A percentile compares a stretch with the other conserved stretches of the same genome.
These are phyloP conservation scores for Stenurella melanura DNA, from an alignment of 2,888 invertebrate species.

Conservation along the genomic window DNA sequence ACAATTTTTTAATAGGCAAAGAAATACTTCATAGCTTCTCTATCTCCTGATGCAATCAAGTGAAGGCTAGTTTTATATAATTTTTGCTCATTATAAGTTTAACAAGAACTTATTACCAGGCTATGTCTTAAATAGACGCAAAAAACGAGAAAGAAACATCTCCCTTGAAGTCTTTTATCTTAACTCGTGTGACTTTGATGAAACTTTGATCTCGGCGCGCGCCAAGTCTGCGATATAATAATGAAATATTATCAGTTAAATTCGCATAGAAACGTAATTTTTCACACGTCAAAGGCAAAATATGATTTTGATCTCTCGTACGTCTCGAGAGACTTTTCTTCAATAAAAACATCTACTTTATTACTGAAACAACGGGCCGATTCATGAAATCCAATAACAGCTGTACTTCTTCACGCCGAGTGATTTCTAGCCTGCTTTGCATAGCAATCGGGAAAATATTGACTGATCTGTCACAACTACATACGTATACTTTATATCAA, in stretches of 20 bases:
- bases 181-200: slow-evolving; percentile 9
- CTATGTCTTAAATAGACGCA: not conserved
- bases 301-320: slow-evolving; percentile 70
- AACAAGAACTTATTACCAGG: not conserved
- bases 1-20: too few species aligned
- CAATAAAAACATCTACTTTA: slow-evolving; percentile 71
- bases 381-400: slow-evolving; percentile 71
- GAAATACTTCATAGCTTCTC: too few species aligned
- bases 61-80: too few species aligned
- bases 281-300: slow-evolving; percentile 70
- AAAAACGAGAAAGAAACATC: slow-evolving; percentile 5
- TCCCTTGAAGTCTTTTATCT: not conserved
- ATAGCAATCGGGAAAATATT: slow-evolving; percentile 66
- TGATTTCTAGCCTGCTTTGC: slow-evolving; percentile 70
- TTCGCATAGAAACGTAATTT: slow-evolving; percentile 70
- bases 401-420: slow-evolving; percentile 69
- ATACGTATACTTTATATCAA: slow-evolving; percentile 52
- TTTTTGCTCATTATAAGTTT: not conserved
- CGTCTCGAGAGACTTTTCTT: slow-evolving; percentile 68
- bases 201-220: slow-evolving; percentile 32
- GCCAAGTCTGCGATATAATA: slow-evolving; percentile 39
- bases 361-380: slow-evolving; percentile 65
- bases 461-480: slow-evolving; percentile 62
- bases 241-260: slow-evolving; percentile 68
- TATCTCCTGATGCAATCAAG: too few species aligned